Evolutionary conservation across 2,797 vertebrate species (phyloP), one percentile per base, ranked within the genome.

Genomic region (Lophotriccus pileatus): DNA sequence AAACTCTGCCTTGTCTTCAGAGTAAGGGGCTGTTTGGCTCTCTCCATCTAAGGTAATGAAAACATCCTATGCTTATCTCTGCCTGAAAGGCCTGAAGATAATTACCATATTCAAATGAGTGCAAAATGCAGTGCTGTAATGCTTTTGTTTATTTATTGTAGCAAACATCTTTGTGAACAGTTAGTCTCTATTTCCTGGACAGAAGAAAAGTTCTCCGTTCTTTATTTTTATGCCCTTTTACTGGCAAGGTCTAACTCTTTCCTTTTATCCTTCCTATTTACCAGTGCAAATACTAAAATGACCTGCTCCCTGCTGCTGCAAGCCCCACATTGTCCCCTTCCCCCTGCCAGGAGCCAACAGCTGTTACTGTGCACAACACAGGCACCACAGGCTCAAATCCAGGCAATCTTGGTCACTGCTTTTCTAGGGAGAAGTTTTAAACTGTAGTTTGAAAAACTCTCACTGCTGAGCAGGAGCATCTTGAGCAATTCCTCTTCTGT

Each of bases 241-340:
- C 72, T 90, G 78, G 69, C 49, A 82, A 72, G 49, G 36, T 80
- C 30, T 39, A 72, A 27, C 50, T 68, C 88, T 91, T 91, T 53
- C 53, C 60, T 86, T 88, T 92, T 73, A 41, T 72, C 79, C 73
- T 95, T 93, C 55, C 79, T 93, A 70, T 86, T 94, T 74, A 81
- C 44, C 32, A 43, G 22, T 36, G 37, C 46, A 92, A 87, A 94
- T 37, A 68, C 56, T 63, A 47, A 69, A 93, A 63, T 82, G 79
- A 88, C 79, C 84, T 78, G 50, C 43, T 85, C 69, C 47, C 70
- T 62, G 64, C 84, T 96, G 87, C 84, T 91, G 62, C 58, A 89
- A 86, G 50, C n/a, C 30, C 47, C 6, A 7, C 27, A 10, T 22
- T 72, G 55, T 66, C 74, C 76, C 67, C n/a, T 46, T 67, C 34